These are phyloP conservation scores for Protosalanx chinensis DNA, from an alignment of 2,797 vertebrate genomes.

Conservation along the genomic window DNA sequence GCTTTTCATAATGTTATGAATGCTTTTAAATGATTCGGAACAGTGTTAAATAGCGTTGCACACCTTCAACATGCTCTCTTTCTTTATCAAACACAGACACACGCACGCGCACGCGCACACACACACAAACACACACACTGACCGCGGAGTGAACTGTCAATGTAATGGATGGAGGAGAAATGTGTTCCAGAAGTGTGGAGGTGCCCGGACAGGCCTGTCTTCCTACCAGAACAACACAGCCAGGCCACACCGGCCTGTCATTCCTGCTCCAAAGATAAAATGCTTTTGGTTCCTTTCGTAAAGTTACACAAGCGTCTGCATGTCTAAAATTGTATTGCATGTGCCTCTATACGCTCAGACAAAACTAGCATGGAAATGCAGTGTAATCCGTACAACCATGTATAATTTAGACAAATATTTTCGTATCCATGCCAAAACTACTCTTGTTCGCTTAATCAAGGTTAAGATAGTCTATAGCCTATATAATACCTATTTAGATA, in stretches of 20 bases:
- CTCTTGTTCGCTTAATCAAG: too few relatives aligned
- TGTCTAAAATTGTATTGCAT: slow-evolving; percentile 29
- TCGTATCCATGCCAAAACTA: too few relatives aligned
- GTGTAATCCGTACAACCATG: background rate
- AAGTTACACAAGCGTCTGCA: slow-evolving; percentile 31
- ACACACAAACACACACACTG: slow-evolving; percentile 28
- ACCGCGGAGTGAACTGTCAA: slow-evolving; percentile 66
- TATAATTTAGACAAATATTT: background rate
- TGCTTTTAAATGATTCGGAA: background rate
- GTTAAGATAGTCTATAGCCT: too few relatives aligned
- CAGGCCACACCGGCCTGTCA: slow-evolving; percentile 26
- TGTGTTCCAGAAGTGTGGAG: slow-evolving; percentile 63
- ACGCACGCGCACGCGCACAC: slow-evolving; percentile 18
- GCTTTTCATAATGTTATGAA: background rate
- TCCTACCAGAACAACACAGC: slow-evolving; percentile 39
- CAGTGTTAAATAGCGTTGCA: too few relatives aligned
- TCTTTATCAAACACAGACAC: background rate
- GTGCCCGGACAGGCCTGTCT: slow-evolving; percentile 63
- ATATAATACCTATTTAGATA: background rate
- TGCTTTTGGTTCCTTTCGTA: slow-evolving; percentile 41
- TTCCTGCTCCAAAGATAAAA: slow-evolving; percentile 38
- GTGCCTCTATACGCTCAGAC: slow-evolving; percentile 26
- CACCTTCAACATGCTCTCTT: background rate
- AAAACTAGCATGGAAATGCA: slow-evolving; percentile 22
- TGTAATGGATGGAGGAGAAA: slow-evolving; percentile 66